Evolutionary conservation across 2,113 vertebrate species (phyloP), one percentile per base, ranked within the genome.

Genomic region (Meleagris gallopavo): DNA sequence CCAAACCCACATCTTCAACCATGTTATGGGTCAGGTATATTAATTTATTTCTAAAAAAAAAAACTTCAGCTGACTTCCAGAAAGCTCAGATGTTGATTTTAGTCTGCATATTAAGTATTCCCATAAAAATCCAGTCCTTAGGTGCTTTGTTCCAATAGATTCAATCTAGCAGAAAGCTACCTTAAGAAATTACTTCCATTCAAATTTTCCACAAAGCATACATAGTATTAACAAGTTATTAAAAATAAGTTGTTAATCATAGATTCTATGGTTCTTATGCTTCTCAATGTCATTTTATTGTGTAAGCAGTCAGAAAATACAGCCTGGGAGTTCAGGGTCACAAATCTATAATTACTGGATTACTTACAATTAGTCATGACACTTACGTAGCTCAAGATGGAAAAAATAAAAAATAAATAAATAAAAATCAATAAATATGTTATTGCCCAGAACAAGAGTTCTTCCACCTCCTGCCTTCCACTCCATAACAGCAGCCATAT

Each of bases 391-490:
- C 4, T 79, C 12, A 52, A 86, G 48, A 77, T 60, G 61, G 60
- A 41, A 91, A 83, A 89, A 62, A 48, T 86, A 83, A 43, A 64
- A 34, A 91, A 83, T 83, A 62, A 48, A 89, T n/a, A n/a, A n/a
- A n/a, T n/a, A 83, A 88, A 62, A 45, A 91, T 32, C 22, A 86
- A 66, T 57, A 21, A 72, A 92, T 84, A 79, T 5, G n/a, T 29
- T 78, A 65, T 48, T 3, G 69, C 70, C 34, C 17, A 52, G 25
- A 67, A 77, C 73, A 72, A 14, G 24, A 69, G 65, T 58, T 46
- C 41, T 90, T 8, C 55, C 11, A 40, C 40, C 5, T 32, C 17
- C 11, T 34, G 29, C 41, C 45, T 54, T 88, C 85, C 62, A 34
- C 40, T 65, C 1, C 0, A 19, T 24, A 93, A 72, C 21, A 50